These are phyloP conservation scores for Triplophysa tibetana DNA, from an alignment of 2,113 vertebrate species.

Conservation along the genomic window DNA sequence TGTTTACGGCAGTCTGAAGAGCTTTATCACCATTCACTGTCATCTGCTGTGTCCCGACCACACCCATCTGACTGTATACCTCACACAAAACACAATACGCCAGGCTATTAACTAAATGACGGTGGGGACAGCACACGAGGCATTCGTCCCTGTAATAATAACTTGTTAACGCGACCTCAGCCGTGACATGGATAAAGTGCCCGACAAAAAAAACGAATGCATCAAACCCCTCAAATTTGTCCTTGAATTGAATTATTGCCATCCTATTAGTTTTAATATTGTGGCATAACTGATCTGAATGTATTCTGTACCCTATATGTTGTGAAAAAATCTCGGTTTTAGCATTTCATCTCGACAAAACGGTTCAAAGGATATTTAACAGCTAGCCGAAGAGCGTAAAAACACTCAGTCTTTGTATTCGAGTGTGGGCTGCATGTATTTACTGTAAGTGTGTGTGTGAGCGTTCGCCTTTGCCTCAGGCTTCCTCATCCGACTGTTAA, in stretches of 20 bases:
- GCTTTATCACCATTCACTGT: slow-evolving; percentile 49
- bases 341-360: neutral
- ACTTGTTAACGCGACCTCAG: slow-evolving; percentile 46
- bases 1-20: slow-evolving; percentile 55
- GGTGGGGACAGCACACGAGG: slow-evolving; percentile 36
- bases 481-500: slow-evolving; percentile 71
- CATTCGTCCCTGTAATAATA: slow-evolving; percentile 45
- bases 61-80: slow-evolving; percentile 47
- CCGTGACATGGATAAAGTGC: slow-evolving; percentile 33
- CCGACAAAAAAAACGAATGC: slow-evolving; percentile 47
- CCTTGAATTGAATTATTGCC: slow-evolving; percentile 26
- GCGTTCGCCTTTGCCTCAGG: slow-evolving; percentile 51
- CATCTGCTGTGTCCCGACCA: slow-evolving; percentile 45
- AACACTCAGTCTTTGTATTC: slow-evolving; percentile 31
- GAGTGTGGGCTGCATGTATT: slow-evolving; percentile 40
- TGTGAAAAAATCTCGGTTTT: neutral
- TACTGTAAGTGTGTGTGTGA: slow-evolving; percentile 8
- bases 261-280: neutral
- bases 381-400: neutral
- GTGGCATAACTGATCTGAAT: neutral
- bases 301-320: neutral
- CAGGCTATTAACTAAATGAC: slow-evolving; percentile 54
- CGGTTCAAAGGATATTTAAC: neutral
- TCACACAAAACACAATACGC: slow-evolving; percentile 50
- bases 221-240: slow-evolving; percentile 42